phyloP scores from a whole-genome alignment of 2,797 vertebrate species.

The Bryconaethiops microstoma region DNA sequence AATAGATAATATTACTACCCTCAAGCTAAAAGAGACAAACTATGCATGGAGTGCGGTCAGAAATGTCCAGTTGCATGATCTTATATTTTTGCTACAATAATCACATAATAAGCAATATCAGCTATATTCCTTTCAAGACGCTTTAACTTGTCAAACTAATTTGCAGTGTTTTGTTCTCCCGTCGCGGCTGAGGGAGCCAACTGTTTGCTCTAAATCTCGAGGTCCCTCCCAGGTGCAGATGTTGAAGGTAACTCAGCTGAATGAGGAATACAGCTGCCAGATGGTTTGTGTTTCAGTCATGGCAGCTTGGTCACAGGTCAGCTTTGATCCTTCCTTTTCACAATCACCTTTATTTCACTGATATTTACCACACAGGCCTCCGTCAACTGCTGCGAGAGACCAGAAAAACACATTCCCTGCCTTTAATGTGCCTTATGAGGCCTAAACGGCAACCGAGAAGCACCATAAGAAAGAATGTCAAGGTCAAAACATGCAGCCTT shows the following conservation, averaged over 20 bases:
- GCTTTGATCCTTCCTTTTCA: constrained; percentile 42
- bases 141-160: background rate
- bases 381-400: constrained; percentile 14
- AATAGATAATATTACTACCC: background rate
- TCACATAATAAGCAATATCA: background rate
- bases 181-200: background rate
- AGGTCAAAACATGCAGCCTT: background rate
- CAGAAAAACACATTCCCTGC: constrained; percentile 23
- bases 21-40: background rate
- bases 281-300: constrained; percentile 44
- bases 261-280: constrained; percentile 41
- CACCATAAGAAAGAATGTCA: background rate
- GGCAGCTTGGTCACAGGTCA: constrained; percentile 40
- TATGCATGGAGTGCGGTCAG: background rate
- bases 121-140: background rate
- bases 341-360: constrained; percentile 40
- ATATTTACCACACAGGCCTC: constrained; percentile 34
- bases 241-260: constrained; percentile 23
- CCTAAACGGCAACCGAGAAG: background rate
- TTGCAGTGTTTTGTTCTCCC: background rate
- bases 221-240: constrained; percentile 30
- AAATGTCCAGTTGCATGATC: background rate
- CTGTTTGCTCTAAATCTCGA: constrained; percentile 42
- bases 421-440: constrained; percentile 34
- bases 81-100: background rate